Conservation (phyloP, 2,888 invertebrate genomes). For the Andrena bicolor region DNA sequence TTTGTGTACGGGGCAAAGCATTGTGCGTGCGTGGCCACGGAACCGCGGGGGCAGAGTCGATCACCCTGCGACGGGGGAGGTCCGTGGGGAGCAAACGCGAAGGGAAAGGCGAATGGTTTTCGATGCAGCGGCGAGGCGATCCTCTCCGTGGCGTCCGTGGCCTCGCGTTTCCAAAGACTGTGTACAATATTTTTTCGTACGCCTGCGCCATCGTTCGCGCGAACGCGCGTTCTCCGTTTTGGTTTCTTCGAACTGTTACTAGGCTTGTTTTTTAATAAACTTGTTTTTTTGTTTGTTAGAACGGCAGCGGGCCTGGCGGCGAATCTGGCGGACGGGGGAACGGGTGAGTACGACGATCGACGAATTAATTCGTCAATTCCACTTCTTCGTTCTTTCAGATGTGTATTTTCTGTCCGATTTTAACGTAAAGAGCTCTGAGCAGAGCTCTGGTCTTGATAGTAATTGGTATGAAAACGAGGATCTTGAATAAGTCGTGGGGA, state of each 20-base stretch:
- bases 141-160: conserved; percentile 53
- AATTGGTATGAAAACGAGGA: conserved; percentile 17
- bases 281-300: conserved; percentile 92
- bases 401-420: neutral
- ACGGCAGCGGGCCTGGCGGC: conserved; percentile 92
- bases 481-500: conserved; percentile 10
- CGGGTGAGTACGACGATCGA: conserved; percentile 88
- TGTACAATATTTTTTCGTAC: conserved; percentile 76
- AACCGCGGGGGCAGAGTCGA: conserved; percentile 1
- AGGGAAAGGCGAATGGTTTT: neutral
- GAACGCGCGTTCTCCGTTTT: conserved; percentile 79
- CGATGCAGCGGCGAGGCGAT: neutral
- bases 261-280: conserved; percentile 84
- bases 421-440: neutral
- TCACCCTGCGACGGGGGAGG: too few relatives aligned
- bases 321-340: conserved; percentile 92
- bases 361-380: neutral
- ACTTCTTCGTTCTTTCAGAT: neutral
- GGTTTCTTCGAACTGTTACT: conserved; percentile 81
- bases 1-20: conserved; percentile 79
- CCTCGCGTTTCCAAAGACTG: conserved; percentile 74
- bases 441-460: conserved; percentile 6
- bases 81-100: neutral
- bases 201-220: conserved; percentile 77
- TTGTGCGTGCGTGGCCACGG: conserved; percentile 77